These are phyloP conservation scores for Salvelinus fontinalis DNA, from an alignment of 2,113 vertebrate genomes.

Conservation along the genomic window DNA sequence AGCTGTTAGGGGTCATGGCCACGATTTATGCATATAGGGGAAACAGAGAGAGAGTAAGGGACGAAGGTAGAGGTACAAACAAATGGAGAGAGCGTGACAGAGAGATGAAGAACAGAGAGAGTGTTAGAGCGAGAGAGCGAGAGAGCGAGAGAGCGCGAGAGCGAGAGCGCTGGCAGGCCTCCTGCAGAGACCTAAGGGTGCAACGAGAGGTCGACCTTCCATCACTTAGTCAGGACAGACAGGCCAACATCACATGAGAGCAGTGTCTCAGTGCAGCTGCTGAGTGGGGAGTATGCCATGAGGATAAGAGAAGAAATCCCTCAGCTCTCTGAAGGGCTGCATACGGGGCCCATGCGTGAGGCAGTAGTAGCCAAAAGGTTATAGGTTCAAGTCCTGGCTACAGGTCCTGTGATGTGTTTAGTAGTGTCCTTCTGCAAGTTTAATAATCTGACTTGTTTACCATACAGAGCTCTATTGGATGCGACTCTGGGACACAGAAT, in stretches of 20 bases:
- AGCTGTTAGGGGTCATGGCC: neutral
- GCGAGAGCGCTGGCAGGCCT: too few species aligned
- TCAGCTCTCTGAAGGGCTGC: neutral
- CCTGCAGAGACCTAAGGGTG: too few species aligned
- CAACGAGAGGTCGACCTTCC: too few species aligned
- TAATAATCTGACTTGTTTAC: too few species aligned
- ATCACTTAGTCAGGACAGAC: too few species aligned
- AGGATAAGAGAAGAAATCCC: neutral
- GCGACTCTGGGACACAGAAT: too few species aligned
- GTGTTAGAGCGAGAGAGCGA: neutral
- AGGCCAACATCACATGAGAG: too few species aligned
- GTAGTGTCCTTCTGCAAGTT: too few species aligned
- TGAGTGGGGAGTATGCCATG: neutral
- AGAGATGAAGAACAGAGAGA: neutral
- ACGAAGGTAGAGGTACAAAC: neutral
- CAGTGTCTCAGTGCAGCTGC: neutral
- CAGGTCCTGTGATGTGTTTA: too few species aligned
- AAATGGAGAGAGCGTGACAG: neutral
- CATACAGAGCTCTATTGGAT: too few species aligned
- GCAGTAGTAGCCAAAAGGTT: neutral
- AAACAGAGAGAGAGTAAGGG: neutral
- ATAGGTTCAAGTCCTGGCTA: neutral
- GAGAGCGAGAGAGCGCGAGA: neutral
- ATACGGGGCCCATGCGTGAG: neutral
- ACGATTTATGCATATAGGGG: too few species aligned